Base-by-base conservation (phyloP, 2,888 invertebrate genomes). In the Melinopterus prodromus region DNA sequence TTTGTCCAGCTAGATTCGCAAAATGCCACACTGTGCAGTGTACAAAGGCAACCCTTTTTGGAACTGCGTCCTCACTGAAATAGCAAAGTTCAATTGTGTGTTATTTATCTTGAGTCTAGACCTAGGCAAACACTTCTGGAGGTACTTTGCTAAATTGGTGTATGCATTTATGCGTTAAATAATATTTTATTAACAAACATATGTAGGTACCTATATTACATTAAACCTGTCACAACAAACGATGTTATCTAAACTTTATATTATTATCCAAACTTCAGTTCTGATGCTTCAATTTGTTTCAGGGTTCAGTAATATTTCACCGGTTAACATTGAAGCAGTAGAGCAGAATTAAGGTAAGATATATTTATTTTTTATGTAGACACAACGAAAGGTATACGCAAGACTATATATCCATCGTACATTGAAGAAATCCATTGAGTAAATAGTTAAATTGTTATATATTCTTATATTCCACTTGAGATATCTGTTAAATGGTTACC, bases 351-450 rank as follows among this genome's bases (percentile, higher is more conserved):
- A 9, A 7, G 53, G 12, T 53, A 53, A 53, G 53, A 7, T 6
- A 53, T 9, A 53, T 53, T 53, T 26, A 26, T 26, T 26, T n/a
- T 26, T 26, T 26, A 26, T 26, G 26, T 26, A 26, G 2, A 26
- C 26, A 26, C 83, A 77, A 86, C 86, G 85, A 35, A 86, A 87
- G 86, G 86, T 84, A 87, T 87, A 86, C 76, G 78, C 76, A 70
- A 77, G 80, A 84, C 9, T 15, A 6, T 15, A 16, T 14, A 12
- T n/a, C n/a, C n/a, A n/a, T n/a, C n/a, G n/a, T n/a, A n/a, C n/a
- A n/a, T n/a, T n/a, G n/a, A n/a, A n/a, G n/a, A n/a, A n/a, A n/a
- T n/a, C n/a, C n/a, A n/a, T n/a, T n/a, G n/a, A n/a, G n/a, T n/a
- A n/a, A n/a, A n/a, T n/a, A n/a, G n/a, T n/a, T n/a, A n/a, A n/a